Conservation (phyloP, 2,797 vertebrate species). For the Bucorvus abyssinicus region DNA sequence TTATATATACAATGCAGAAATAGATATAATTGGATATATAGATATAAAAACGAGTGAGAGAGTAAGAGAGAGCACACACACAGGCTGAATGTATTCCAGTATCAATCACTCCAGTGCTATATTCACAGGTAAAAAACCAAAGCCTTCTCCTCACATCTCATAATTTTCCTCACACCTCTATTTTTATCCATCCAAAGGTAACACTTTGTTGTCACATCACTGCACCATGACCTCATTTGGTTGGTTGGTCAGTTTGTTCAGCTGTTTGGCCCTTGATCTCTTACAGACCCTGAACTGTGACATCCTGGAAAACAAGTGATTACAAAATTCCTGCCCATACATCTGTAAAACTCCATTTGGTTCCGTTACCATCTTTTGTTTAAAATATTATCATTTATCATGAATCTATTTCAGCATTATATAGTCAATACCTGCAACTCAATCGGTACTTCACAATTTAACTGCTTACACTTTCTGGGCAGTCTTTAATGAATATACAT, state of each 20-base stretch:
- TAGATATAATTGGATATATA: background rate
- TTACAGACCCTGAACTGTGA: background rate
- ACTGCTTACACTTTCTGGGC: background rate
- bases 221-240: background rate
- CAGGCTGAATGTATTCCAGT: background rate
- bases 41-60: background rate
- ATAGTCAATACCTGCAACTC: background rate
- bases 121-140: background rate
- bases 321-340: background rate
- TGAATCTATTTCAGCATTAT: background rate
- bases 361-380: background rate
- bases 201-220: background rate
- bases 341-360: background rate
- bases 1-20: accelerated
- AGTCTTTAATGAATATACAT: background rate
- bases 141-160: background rate
- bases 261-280: background rate
- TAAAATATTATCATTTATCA: background rate
- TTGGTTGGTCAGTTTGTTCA: background rate
- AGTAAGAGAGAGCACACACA: background rate
- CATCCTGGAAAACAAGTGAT: background rate
- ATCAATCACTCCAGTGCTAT: background rate
- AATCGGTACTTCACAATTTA: background rate
- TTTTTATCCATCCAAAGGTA: background rate
- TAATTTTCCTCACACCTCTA: background rate